Evolutionary conservation across 2,888 invertebrate species (phyloP).

Genomic region (Uropetala carovei): DNA sequence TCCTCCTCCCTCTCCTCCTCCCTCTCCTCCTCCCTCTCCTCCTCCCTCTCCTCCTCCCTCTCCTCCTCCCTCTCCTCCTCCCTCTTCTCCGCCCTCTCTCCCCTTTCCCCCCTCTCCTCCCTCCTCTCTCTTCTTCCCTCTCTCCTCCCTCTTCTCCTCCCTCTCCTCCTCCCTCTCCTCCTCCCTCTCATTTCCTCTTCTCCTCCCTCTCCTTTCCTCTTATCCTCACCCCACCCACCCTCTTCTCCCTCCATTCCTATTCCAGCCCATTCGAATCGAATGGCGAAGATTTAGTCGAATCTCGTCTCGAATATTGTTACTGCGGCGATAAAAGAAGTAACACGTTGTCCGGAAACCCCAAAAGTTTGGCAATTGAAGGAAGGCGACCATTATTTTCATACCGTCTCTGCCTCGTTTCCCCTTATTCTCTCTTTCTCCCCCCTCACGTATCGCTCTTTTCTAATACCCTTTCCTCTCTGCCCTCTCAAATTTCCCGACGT

Average conservation of each 20-base stretch:
- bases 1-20: not conserved
- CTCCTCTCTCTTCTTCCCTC: not conserved
- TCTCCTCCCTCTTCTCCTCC: not conserved
- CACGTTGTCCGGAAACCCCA: conserved; percentile 60
- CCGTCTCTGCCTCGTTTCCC: not conserved
- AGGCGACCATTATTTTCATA: conserved; percentile 59
- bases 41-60: not conserved
- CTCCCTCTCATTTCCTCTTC: not conserved
- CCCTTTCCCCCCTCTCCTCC: not conserved
- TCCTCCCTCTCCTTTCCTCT: not conserved
- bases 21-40: not conserved
- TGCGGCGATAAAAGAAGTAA: conserved; percentile 60
- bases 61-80: conserved; percentile 28
- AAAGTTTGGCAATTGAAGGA: conserved; percentile 61
- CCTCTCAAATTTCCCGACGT: not conserved
- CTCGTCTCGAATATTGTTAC: conserved; percentile 53
- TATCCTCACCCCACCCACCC: no score
- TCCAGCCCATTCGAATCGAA: conserved; percentile 52
- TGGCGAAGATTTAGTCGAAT: conserved; percentile 63
- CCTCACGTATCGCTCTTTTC: not conserved
- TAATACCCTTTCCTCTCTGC: not conserved
- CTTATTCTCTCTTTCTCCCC: not conserved
- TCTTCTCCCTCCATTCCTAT: not conserved
- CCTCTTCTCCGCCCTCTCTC: not conserved
- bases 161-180: not conserved